Conservation (phyloP, 2,797 vertebrate species). For the Pipistrellus kuhlii region DNA sequence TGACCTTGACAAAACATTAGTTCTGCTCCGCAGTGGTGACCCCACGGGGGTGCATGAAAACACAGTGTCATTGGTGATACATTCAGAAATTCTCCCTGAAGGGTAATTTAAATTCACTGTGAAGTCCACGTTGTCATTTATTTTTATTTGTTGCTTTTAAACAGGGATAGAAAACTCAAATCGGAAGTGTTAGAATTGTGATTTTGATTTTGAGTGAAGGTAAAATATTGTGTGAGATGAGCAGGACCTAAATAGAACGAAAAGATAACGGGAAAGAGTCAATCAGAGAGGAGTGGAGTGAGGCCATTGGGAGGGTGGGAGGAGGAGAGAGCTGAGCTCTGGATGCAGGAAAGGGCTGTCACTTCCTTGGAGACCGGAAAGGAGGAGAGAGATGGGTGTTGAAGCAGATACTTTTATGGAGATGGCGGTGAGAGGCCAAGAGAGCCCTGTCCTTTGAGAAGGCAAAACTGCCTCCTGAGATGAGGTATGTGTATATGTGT, state of each 20-base stretch:
- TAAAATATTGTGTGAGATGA: not conserved
- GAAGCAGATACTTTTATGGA: not conserved
- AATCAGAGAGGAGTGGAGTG: not conserved
- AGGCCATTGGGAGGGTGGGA: not conserved
- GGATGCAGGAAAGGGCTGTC: not conserved
- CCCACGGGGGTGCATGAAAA: slow-evolving; percentile 2
- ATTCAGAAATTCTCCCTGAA: not conserved
- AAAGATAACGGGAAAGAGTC: not conserved
- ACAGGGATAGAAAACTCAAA: not conserved
- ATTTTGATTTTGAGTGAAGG: not conserved
- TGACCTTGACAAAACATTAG: slow-evolving; percentile 56
- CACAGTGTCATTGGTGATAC: not conserved
- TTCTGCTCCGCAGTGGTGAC: slow-evolving; percentile 37
- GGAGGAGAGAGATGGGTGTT: not conserved
- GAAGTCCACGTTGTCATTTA: not conserved
- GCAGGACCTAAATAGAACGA: not conserved
- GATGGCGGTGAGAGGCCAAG: not conserved
- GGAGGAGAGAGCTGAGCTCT: not conserved
- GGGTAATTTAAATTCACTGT: not conserved
- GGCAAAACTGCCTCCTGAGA: not conserved
- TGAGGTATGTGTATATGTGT: not conserved
- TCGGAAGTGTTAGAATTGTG: not conserved
- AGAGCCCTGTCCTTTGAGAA: not conserved
- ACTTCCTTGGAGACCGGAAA: not conserved
- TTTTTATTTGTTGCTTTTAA: not conserved